Percentiles rank a stretch among this genome's conserved stretches.
Conservation (phyloP, 2,113 vertebrate species). For the Dolichotis patagonum region DNA sequence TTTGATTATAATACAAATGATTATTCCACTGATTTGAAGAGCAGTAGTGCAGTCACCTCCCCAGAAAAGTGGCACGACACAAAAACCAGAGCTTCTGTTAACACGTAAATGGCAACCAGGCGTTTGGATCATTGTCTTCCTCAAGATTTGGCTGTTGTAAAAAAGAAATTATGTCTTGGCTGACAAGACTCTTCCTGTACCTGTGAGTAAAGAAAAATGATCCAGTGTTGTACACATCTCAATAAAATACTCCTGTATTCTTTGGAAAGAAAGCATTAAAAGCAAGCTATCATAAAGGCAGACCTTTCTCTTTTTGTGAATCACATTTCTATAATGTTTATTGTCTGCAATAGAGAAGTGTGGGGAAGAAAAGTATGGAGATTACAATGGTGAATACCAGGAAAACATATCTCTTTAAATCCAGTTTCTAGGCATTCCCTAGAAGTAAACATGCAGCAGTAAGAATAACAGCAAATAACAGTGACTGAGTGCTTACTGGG, state of each 20-base stretch:
- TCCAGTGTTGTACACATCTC: neutral
- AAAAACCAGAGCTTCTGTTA: slow-evolving; percentile 14
- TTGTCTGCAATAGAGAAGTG: slow-evolving; percentile 17
- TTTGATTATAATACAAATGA: neutral
- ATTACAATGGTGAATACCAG: neutral
- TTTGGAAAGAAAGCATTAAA: neutral
- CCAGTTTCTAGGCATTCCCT: neutral
- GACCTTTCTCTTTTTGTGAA: neutral
- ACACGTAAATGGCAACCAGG: neutral
- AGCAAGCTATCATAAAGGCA: neutral
- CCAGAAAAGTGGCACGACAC: neutral
- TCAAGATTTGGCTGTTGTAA: neutral
- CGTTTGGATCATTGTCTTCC: neutral
- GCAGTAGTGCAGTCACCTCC: neutral
- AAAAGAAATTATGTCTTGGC: neutral
- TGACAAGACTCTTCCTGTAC: neutral
- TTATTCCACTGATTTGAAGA: neutral
- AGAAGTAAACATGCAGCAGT: neutral
- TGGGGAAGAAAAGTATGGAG: neutral
- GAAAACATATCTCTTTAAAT: neutral
- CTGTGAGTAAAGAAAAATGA: slow-evolving; percentile 1
- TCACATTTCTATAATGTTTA: neutral
- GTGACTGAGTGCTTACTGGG: neutral
- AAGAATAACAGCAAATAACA: neutral
- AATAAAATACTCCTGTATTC: neutral